Percentiles rank a stretch among this genome's conserved stretches.
phyloP scores from a whole-genome alignment of 1,140 invertebrate species.

The Conus ventricosus region DNA sequence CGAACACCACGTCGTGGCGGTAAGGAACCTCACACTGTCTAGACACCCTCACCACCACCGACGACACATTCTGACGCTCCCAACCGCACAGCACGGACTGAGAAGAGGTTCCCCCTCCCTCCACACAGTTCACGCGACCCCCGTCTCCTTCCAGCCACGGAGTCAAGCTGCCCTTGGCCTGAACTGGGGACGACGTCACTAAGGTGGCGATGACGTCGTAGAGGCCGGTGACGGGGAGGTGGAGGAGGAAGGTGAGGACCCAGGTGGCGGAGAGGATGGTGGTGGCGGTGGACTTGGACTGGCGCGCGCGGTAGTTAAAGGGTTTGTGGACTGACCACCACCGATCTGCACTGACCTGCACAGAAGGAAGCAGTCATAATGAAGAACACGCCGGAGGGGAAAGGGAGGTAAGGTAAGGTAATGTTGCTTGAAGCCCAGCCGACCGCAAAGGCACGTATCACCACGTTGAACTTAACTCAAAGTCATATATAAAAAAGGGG shows the following conservation, averaged over 20 bases:
- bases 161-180: neutral
- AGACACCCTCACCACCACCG: neutral
- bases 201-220: constrained; percentile 27
- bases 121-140: neutral
- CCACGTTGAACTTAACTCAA: too few relatives aligned
- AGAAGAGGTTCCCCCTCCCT: neutral
- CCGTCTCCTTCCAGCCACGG: neutral
- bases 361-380: neutral
- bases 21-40: constrained; percentile 50
- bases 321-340: constrained; percentile 66
- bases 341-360: constrained; percentile 56
- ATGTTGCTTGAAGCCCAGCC: too few relatives aligned
- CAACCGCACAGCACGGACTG: neutral
- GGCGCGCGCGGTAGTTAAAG: constrained; percentile 60
- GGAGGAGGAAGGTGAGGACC: constrained; percentile 53
- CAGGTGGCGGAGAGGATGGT: constrained; percentile 49
- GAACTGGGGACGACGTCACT: neutral
- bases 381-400: neutral
- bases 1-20: constrained; percentile 49
- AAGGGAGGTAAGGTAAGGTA: too few relatives aligned
- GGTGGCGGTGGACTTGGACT: constrained; percentile 53
- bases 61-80: neutral
- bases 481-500: too few relatives aligned
- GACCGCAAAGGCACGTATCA: too few relatives aligned
- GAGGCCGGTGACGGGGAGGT: constrained; percentile 53